Evolutionary conservation across 1,140 invertebrate genomes (phyloP).

Genomic region (Aethina tumida): DNA sequence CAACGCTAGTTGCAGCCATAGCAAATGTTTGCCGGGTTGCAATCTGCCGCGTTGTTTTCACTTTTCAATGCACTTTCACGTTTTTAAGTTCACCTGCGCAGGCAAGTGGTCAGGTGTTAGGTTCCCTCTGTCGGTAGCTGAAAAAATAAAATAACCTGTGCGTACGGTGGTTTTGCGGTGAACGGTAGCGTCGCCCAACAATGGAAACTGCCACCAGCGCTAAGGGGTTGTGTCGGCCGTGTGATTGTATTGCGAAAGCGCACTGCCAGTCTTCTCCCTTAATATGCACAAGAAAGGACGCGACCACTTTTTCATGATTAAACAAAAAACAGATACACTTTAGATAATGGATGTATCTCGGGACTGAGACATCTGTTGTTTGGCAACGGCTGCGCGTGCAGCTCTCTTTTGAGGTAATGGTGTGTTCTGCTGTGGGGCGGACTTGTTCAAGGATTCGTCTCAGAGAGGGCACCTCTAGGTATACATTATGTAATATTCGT

Average conservation of each 20-base stretch:
- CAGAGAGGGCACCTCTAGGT: no score
- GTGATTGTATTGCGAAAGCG: conserved; percentile 11
- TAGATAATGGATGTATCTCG: conserved; percentile 15
- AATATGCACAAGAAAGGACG: conserved; percentile 26
- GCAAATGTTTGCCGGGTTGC: conserved; percentile 12
- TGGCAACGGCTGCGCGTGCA: no score
- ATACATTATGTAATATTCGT: no score
- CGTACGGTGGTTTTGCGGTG: neutral
- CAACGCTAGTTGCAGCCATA: conserved; percentile 79
- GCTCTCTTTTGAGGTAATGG: no score
- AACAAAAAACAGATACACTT: conserved; percentile 25
- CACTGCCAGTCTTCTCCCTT: conserved; percentile 13
- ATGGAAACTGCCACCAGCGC: conserved; percentile 3
- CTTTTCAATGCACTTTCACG: conserved; percentile 23
- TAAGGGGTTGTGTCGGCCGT: conserved; percentile 8
- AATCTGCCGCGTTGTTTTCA: conserved; percentile 23
- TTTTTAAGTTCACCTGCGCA: conserved; percentile 31
- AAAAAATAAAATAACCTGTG: conserved; percentile 20
- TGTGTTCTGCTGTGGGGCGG: no score
- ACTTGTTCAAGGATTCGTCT: no score
- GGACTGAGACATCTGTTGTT: no score
- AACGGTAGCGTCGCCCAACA: conserved; percentile 6
- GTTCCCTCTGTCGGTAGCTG: conserved; percentile 33
- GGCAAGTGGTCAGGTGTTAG: conserved; percentile 29
- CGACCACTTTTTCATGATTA: conserved; percentile 28